Base-by-base conservation (phyloP, 2,797 vertebrate genomes). In the Micromesistius poutassou region DNA sequence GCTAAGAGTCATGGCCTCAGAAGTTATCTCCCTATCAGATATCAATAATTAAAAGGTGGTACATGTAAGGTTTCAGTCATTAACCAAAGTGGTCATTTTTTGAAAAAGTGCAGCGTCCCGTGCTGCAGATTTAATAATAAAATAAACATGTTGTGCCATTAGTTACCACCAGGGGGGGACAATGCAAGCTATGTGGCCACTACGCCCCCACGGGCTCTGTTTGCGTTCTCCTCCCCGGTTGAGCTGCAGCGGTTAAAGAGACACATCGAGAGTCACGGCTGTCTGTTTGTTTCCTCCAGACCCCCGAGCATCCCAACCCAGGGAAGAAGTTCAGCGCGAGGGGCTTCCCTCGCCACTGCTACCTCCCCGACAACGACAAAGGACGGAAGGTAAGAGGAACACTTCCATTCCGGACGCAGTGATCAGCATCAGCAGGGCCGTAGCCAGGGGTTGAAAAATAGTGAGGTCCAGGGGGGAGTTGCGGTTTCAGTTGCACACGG, bases 311-410 rank as follows among this genome's bases (percentile, higher is more conserved):
- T 80, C 97, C 96, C 77, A 98, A 95, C 82, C 96, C 97, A 0
- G 97, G 97, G 68, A 98, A 96, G 91, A 98, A 96, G 89, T 99
- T 96, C 93, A 98, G 96, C 0, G 97, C 97, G 0, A 95, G 97
- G 73, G 97, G 97, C 31, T 99, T 99, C 88, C 97, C 97, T 0
- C 95, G 97, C 70, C 97, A 99, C 93, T 99, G 97, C 92, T 98
- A 98, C 86, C 95, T 99, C 83, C 97, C 97, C 0, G 97, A 98
- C 93, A 97, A 94, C 0, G 97, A 98, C 81, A 97, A 97, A 88
- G 97, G 97, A 87, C 94, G 97, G 82, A 97, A 96, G 97, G 97
- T 98, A 87, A 25, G 6, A 12, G 62, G n/a, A 28, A 25, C 25
- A 25, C 19, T 62, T 62, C 62, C 55, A 35, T 35, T 33, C 33